Conservation (phyloP, 2,113 vertebrate genomes). For the Prochilodus magdalenae region DNA sequence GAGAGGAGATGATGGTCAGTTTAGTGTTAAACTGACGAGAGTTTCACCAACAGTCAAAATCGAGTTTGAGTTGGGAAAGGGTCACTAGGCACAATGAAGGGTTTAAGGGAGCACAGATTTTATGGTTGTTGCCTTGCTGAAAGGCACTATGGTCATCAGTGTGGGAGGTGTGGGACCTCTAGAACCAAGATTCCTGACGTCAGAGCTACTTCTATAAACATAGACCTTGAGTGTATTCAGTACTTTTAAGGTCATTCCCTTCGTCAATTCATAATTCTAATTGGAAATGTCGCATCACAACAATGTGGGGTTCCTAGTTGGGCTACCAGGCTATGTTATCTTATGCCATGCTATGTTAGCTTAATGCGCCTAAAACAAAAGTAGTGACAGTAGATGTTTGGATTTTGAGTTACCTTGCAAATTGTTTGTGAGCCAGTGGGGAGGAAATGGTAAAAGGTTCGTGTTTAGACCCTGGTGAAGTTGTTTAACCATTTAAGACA, state of each 20-base stretch:
- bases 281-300: too few species aligned
- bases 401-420: too few species aligned
- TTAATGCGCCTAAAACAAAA: too few species aligned
- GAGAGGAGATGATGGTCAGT: conserved; percentile 23
- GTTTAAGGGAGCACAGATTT: background rate
- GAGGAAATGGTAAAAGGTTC: too few species aligned
- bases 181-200: background rate
- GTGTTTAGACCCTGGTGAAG: too few species aligned
- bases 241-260: background rate
- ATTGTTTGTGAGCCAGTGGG: too few species aligned
- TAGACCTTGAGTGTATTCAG: background rate
- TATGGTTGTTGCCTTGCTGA: conserved; percentile 10
- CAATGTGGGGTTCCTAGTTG: too few species aligned
- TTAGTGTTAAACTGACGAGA: conserved; percentile 36
- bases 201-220: background rate
- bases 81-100: conserved; percentile 41
- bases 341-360: too few species aligned
- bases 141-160: background rate
- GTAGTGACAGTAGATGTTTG: too few species aligned
- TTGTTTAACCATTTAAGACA: too few species aligned
- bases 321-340: too few species aligned
- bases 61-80: conserved; percentile 27
- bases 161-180: background rate
- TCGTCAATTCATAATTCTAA: background rate
- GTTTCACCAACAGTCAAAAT: conserved; percentile 40